These are phyloP conservation scores for Pogonomyrmex californicus DNA, from an alignment of 1,140 invertebrate genomes.

Conservation along the genomic window DNA sequence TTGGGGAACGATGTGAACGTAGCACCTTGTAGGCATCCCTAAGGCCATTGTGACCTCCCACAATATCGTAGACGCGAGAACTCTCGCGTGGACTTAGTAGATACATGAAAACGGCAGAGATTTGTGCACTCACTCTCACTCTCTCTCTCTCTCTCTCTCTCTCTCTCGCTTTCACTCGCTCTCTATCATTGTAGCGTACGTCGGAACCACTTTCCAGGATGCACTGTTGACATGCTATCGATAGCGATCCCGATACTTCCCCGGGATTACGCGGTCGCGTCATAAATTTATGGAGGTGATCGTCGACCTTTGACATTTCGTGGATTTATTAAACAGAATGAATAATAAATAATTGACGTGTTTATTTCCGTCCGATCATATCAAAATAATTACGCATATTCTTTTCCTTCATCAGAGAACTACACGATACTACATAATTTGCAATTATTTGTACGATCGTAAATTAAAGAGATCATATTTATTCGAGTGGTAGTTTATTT, in stretches of 20 bases:
- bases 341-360: slow-evolving; percentile 20
- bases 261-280: neutral
- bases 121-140: neutral
- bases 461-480: slow-evolving; percentile 23
- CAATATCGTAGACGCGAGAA: slow-evolving; percentile 61
- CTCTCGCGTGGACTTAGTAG: slow-evolving; percentile 65
- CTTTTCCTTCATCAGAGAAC: neutral
- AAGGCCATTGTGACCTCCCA: slow-evolving; percentile 70
- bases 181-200: no score
- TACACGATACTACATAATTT: slow-evolving; percentile 15
- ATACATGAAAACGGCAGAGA: slow-evolving; percentile 71
- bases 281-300: slow-evolving; percentile 20
- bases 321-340: slow-evolving; percentile 1
- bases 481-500: neutral
- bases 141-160: neutral
- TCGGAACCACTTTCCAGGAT: slow-evolving; percentile 11
- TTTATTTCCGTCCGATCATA: slow-evolving; percentile 1
- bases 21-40: slow-evolving; percentile 77
- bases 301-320: slow-evolving; percentile 6
- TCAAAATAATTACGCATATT: neutral
- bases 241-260: neutral
- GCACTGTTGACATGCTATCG: neutral
- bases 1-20: slow-evolving; percentile 79
- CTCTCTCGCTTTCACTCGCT: neutral
- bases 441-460: neutral